These are phyloP conservation scores for Limnephilus marmoratus DNA, from an alignment of 2,888 invertebrate species.

Conservation along the genomic window DNA sequence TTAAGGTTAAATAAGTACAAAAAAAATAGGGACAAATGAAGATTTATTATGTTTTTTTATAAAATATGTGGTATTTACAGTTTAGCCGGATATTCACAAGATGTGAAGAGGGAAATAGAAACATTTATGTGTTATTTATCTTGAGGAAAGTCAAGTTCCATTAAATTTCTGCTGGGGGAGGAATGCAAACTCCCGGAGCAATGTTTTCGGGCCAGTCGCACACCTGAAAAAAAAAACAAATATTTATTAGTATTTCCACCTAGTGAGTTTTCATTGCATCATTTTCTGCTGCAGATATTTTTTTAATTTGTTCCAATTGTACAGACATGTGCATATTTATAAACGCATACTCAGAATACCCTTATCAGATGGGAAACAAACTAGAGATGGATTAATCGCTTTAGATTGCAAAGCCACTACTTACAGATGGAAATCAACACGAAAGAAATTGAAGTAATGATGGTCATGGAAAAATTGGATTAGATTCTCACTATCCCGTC, in stretches of 20 bases:
- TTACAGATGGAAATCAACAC: no score
- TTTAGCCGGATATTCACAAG: not conserved
- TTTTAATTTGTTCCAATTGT: no score
- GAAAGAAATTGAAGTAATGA: no score
- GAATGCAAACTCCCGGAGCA: constrained; percentile 26
- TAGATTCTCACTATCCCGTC: no score
- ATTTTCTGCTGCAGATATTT: no score
- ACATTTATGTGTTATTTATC: not conserved
- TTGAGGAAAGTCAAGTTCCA: not conserved
- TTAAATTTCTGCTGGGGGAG: not conserved
- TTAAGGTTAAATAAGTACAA: not conserved
- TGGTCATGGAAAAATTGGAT: no score
- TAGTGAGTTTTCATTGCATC: no score
- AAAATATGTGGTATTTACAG: not conserved
- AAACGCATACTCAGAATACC: no score
- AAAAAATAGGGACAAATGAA: not conserved
- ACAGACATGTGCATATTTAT: no score
- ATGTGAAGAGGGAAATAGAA: not conserved
- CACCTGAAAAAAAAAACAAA: constrained; percentile 37
- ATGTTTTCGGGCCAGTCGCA: constrained; percentile 57
- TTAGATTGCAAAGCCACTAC: no score
- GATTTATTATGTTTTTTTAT: not conserved
- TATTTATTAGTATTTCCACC: not conserved
- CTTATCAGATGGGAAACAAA: no score
- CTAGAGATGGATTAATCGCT: no score